Percentiles rank a stretch among this genome's conserved stretches.
Conservation (phyloP, 2,797 vertebrate genomes). For the Etheostoma nigrum region DNA sequence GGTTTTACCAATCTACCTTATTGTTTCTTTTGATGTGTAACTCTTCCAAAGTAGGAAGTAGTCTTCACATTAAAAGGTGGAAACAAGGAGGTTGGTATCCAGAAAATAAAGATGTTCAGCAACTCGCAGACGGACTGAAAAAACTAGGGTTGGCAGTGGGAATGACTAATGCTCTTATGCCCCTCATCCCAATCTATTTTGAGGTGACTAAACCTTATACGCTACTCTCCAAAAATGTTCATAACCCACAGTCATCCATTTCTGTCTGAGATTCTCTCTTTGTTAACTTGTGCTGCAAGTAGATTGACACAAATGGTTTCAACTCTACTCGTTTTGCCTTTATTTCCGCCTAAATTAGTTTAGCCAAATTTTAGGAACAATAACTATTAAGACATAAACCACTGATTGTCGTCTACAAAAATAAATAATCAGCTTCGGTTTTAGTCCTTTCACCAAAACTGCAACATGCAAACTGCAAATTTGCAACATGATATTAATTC, state of each 20-base stretch:
- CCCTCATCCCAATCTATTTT: neutral
- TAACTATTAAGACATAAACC: too few species aligned
- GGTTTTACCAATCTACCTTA: neutral
- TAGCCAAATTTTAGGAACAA: neutral
- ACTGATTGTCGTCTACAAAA: neutral
- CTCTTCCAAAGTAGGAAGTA: neutral
- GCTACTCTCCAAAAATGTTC: neutral
- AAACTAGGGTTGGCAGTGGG: neutral
- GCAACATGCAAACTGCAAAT: neutral
- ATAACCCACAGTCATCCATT: neutral
- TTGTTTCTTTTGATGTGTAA: neutral
- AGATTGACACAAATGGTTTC: neutral
- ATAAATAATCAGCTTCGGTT: too few species aligned
- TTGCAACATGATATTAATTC: neutral
- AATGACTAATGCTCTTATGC: constrained; percentile 12
- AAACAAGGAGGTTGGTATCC: neutral
- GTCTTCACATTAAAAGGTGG: neutral
- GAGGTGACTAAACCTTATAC: constrained; percentile 1
- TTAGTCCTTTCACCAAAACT: too few species aligned
- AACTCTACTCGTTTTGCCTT: neutral
- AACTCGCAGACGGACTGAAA: neutral
- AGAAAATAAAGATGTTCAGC: constrained; percentile 13
- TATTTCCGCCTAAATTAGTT: neutral
- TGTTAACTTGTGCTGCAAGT: neutral
- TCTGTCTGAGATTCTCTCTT: neutral